phyloP scores from a whole-genome alignment of 2,113 vertebrate genomes.

The Amphiprion ocellaris region DNA sequence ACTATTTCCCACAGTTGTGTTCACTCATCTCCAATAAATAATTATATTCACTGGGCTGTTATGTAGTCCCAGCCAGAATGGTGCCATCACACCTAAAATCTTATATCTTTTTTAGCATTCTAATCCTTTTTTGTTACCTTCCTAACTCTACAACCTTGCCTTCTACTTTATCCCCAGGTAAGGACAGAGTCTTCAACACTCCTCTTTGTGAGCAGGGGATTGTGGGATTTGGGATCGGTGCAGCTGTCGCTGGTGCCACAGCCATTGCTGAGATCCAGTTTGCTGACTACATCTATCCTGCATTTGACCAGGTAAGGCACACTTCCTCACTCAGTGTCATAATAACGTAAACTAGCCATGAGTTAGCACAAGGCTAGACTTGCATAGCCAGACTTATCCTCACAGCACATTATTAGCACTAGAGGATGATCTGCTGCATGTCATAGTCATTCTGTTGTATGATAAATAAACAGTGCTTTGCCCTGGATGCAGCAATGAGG shows the following conservation, averaged over 20 bases:
- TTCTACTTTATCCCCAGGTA: slow-evolving; percentile 82
- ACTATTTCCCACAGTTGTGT: slow-evolving; percentile 2
- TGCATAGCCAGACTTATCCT: too few relatives aligned
- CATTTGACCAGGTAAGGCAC: slow-evolving; percentile 94
- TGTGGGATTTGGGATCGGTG: slow-evolving; percentile 97
- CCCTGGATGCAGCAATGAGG: too few relatives aligned
- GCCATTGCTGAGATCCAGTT: slow-evolving; percentile 99
- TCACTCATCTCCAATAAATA: background rate
- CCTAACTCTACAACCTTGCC: background rate
- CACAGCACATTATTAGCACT: too few relatives aligned
- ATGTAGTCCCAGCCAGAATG: background rate
- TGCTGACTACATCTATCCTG: slow-evolving; percentile 98
- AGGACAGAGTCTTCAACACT: slow-evolving; percentile 98
- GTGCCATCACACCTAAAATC: background rate
- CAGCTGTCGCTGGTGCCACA: slow-evolving; percentile 92
- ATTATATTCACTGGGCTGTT: background rate
- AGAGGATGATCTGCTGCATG: too few relatives aligned
- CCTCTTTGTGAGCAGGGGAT: slow-evolving; percentile 98
- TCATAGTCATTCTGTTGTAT: too few relatives aligned
- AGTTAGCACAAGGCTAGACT: background rate
- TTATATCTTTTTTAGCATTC: too few relatives aligned
- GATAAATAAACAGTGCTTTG: too few relatives aligned
- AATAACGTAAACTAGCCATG: background rate
- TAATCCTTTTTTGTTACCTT: background rate
- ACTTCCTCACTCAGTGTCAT: too few relatives aligned